A percentile compares a stretch with the other conserved stretches of the same genome.
These are phyloP conservation scores for Belonocnema kinseyi DNA, from an alignment of 1,140 invertebrate genomes.

Conservation along the genomic window DNA sequence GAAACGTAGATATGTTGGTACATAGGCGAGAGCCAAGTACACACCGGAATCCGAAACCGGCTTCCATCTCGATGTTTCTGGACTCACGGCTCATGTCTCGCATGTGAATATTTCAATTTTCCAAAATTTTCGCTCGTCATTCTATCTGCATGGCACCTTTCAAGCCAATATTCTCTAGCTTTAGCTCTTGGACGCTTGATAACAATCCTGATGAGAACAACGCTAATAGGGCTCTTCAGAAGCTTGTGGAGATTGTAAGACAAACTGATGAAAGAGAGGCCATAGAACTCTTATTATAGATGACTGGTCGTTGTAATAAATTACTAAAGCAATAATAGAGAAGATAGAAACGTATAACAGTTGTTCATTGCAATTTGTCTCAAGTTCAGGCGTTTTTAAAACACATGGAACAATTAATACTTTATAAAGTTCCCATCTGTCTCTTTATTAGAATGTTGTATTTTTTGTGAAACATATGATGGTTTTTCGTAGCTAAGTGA, in stretches of 20 bases:
- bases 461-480: too few species aligned
- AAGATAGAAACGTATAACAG: constrained; percentile 2
- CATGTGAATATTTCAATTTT: constrained; percentile 24
- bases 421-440: too few species aligned
- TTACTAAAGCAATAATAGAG: background rate
- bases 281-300: background rate
- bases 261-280: constrained; percentile 7
- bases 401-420: background rate
- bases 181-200: constrained; percentile 11
- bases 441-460: too few species aligned
- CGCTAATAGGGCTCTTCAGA: background rate
- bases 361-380: background rate
- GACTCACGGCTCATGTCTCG: background rate
- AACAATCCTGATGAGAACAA: constrained; percentile 27
- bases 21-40: constrained; percentile 49
- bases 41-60: constrained; percentile 31
- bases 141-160: background rate
- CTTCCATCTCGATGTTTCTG: background rate
- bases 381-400: background rate
- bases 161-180: constrained; percentile 11
- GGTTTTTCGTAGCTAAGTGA: too few species aligned
- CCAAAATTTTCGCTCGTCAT: background rate
- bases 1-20: constrained; percentile 51
- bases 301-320: background rate
- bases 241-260: background rate